Percentiles rank a stretch among this genome's conserved stretches.
phyloP scores from a whole-genome alignment of 2,797 vertebrate genomes.

The Vespertilio murinus region DNA sequence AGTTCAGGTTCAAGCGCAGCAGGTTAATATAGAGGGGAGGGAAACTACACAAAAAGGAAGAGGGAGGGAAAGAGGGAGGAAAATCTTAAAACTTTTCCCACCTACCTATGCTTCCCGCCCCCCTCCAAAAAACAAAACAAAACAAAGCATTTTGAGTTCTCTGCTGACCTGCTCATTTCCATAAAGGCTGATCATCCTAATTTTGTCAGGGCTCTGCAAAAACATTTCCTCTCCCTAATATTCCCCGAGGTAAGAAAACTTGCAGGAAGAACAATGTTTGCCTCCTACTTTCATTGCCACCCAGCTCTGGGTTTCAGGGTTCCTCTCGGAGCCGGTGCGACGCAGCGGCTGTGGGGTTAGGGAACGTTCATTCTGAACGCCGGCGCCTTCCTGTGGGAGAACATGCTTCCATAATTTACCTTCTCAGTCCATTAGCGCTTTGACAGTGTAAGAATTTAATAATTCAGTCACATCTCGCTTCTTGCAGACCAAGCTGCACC shows the following conservation, averaged over 20 bases:
- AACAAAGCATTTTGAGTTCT: not conserved
- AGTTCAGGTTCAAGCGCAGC: not conserved
- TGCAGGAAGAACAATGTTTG: not conserved
- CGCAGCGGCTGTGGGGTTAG: not conserved
- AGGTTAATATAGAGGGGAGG: not conserved
- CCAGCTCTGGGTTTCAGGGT: not conserved
- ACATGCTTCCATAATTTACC: slow-evolving; percentile 57
- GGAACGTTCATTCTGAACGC: slow-evolving; percentile 70
- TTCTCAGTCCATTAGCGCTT: slow-evolving; percentile 54
- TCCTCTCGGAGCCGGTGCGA: not conserved
- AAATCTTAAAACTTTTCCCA: not conserved
- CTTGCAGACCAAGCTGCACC: slow-evolving; percentile 46
- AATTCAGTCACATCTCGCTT: slow-evolving; percentile 61
- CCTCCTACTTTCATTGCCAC: slow-evolving; percentile 30
- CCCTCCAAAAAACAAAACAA: not conserved
- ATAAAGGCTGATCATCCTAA: not conserved
- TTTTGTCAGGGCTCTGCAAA: not conserved
- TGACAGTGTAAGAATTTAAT: slow-evolving; percentile 38
- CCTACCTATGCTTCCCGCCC: not conserved
- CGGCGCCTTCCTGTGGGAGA: slow-evolving; percentile 65
- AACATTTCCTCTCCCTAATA: slow-evolving; percentile 7
- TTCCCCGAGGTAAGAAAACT: not conserved
- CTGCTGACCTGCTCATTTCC: not conserved
- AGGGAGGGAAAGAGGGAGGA: too few relatives aligned
- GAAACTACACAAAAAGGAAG: not conserved